Evolutionary conservation across 2,797 vertebrate genomes (phyloP).

Genomic region (Arctocebus calabarensis): DNA sequence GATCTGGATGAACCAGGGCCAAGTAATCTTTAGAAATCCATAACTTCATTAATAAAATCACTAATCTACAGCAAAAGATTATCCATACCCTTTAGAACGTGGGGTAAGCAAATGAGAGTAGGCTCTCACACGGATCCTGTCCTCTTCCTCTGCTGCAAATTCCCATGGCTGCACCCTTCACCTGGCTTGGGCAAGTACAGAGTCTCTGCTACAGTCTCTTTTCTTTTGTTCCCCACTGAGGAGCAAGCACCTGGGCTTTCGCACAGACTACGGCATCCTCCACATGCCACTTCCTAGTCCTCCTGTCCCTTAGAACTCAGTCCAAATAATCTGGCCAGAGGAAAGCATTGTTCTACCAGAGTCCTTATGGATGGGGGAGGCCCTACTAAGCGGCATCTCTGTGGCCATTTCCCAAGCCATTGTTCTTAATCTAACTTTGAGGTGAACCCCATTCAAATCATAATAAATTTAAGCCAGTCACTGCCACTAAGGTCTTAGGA

Average conservation of each 20-base stretch:
- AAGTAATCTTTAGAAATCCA: not conserved
- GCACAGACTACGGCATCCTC: not conserved
- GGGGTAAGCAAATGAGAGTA: not conserved
- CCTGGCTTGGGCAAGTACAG: not conserved
- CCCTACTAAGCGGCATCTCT: not conserved
- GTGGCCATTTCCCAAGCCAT: constrained; percentile 34
- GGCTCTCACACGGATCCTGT: not conserved
- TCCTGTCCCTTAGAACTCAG: not conserved
- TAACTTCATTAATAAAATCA: constrained; percentile 10
- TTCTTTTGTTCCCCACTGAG: not conserved
- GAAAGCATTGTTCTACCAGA: not conserved
- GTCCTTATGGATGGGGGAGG: not conserved
- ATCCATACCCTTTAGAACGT: not conserved
- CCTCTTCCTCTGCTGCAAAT: not conserved
- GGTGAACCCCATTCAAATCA: constrained; percentile 19
- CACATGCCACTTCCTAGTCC: not conserved
- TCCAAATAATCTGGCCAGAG: not conserved
- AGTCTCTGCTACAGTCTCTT: not conserved
- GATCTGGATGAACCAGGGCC: constrained; percentile 6
- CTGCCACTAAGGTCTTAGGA: constrained; percentile 48
- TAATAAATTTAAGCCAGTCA: constrained; percentile 9
- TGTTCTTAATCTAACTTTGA: constrained; percentile 57
- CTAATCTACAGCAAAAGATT: not conserved
- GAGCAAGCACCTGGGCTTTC: constrained; percentile 29
- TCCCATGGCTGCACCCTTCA: not conserved